Conservation (phyloP, 1,140 invertebrate genomes). For the Heterodera carotae region DNA sequence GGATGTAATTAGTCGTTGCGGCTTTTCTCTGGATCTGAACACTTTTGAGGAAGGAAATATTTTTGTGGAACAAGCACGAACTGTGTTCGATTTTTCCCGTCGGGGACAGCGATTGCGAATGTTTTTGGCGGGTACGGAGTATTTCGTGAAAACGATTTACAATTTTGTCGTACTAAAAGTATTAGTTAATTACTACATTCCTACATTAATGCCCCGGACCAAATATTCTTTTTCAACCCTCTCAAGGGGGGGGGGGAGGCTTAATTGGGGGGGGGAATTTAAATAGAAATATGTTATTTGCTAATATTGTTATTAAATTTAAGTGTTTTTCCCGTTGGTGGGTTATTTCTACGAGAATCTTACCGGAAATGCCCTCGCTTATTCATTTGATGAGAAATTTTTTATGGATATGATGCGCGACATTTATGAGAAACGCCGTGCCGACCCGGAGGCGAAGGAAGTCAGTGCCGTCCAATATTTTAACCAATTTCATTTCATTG, state of each 20-base stretch:
- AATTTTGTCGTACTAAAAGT: neutral
- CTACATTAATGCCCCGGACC: too few species aligned
- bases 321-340: constrained; percentile 16
- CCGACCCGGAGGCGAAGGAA: constrained; percentile 31
- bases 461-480: constrained; percentile 8
- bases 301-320: constrained; percentile 19
- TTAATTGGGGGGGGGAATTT: too few species aligned
- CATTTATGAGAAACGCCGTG: constrained; percentile 31
- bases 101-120: constrained; percentile 4
- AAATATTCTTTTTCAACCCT: too few species aligned
- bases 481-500: neutral
- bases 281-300: too few species aligned
- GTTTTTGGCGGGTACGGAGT: neutral
- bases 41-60: constrained; percentile 13
- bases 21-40: constrained; percentile 35
- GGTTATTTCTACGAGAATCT: neutral
- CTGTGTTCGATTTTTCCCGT: neutral
- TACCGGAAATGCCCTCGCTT: neutral
- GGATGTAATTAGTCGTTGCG: constrained; percentile 34
- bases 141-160: neutral
- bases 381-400: constrained; percentile 16
- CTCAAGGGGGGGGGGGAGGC: too few species aligned
- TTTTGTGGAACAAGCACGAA: constrained; percentile 1
- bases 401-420: constrained; percentile 14
- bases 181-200: neutral